Evolutionary conservation across 2,888 invertebrate species (phyloP).

Genomic region (Heliconius cydno): DNA sequence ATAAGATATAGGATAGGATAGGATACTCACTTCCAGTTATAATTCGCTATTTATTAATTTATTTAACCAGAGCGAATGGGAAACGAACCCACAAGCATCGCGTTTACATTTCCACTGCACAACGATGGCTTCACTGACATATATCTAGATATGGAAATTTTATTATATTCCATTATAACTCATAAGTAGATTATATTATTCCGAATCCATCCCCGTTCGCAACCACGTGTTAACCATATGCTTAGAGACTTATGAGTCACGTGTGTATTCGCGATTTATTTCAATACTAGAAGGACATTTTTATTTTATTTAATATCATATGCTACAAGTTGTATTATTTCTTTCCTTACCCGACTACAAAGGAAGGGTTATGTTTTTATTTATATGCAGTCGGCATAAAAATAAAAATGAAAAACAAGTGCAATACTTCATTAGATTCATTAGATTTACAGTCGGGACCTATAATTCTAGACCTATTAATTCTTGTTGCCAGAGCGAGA

Average conservation of each 20-base stretch:
- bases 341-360: no score
- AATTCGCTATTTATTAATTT: not conserved
- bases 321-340: no score
- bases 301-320: not conserved
- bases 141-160: no score
- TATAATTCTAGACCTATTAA: no score
- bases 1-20: no score
- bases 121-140: no score
- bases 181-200: constrained; percentile 2
- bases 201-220: not conserved
- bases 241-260: not conserved
- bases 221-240: constrained; percentile 16
- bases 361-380: no score
- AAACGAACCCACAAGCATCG: not conserved
- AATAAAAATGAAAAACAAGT: no score
- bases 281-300: constrained; percentile 2
- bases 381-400: no score
- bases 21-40: not conserved
- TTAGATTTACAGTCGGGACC: no score
- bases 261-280: constrained; percentile 4
- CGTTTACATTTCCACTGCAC: no score
- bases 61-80: not conserved
- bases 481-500: not conserved
- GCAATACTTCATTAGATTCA: no score
- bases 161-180: constrained; percentile 11